Evolutionary conservation across 1,140 invertebrate genomes (phyloP).

Genomic region (Mya arenaria): DNA sequence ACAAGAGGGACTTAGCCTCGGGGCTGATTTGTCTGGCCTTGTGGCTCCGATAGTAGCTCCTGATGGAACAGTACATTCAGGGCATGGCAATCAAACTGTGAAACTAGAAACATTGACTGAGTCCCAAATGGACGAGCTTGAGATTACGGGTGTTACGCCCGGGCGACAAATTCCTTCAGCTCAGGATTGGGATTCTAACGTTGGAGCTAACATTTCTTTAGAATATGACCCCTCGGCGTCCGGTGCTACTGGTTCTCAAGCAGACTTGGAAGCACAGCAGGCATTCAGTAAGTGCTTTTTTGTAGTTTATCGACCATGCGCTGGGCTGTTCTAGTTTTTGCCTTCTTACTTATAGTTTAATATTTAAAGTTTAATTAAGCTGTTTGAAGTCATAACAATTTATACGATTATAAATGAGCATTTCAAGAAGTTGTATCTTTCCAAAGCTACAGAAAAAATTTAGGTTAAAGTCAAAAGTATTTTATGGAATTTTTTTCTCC

Average conservation of each 20-base stretch:
- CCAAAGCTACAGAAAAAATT: no score
- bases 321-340: no score
- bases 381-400: no score
- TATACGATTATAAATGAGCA: no score
- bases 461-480: no score
- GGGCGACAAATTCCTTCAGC: constrained; percentile 14
- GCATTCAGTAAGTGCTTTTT: constrained; percentile 42
- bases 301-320: no score
- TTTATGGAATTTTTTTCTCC: no score
- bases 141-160: constrained; percentile 44
- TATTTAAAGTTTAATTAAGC: no score
- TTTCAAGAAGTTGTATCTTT: no score
- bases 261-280: constrained; percentile 26
- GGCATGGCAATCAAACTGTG: constrained; percentile 20
- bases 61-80: background rate
- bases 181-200: constrained; percentile 39
- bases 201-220: constrained; percentile 32
- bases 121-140: constrained; percentile 35
- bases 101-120: constrained; percentile 45
- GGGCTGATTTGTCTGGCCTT: background rate
- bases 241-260: constrained; percentile 35
- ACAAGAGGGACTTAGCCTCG: background rate
- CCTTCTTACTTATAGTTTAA: no score
- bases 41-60: constrained; percentile 9
- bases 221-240: constrained; percentile 42